Conservation (phyloP, 64 coral and sea anemone species). For the Montipora cactus region DNA sequence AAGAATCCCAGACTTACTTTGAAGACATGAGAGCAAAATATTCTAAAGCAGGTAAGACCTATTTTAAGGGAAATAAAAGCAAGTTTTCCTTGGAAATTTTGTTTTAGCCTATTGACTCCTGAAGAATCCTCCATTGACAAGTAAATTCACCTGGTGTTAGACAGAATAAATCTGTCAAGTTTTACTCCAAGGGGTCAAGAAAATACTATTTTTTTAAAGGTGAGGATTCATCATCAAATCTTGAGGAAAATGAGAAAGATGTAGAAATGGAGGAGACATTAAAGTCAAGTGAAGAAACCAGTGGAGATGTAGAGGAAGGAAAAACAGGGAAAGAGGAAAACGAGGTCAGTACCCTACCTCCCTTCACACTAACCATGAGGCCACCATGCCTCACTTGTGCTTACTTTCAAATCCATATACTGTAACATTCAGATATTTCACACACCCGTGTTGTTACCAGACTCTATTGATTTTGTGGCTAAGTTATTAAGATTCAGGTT, state of each 20-base stretch:
- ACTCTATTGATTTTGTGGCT: no score
- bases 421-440: no score
- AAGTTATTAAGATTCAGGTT: no score
- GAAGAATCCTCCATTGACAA: no score
- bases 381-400: no score
- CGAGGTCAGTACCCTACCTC: neutral
- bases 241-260: slow-evolving; percentile 29
- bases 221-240: slow-evolving; percentile 15
- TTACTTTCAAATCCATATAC: no score
- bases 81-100: neutral
- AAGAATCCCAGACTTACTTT: slow-evolving; percentile 91
- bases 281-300: slow-evolving; percentile 11
- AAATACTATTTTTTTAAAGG: neutral
- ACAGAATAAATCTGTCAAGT: no score
- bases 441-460: no score
- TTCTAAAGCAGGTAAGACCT: slow-evolving; percentile 78
- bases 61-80: neutral
- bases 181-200: no score
- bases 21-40: slow-evolving; percentile 97
- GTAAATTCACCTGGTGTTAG: no score
- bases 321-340: slow-evolving; percentile 34
- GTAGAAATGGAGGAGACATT: slow-evolving; percentile 21
- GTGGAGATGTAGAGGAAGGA: slow-evolving; percentile 32
- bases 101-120: no score
- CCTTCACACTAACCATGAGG: no score